Evolutionary conservation across 2,888 invertebrate species (phyloP), one percentile per base, ranked within the genome.

Genomic region (Itoplectis maculator): DNA sequence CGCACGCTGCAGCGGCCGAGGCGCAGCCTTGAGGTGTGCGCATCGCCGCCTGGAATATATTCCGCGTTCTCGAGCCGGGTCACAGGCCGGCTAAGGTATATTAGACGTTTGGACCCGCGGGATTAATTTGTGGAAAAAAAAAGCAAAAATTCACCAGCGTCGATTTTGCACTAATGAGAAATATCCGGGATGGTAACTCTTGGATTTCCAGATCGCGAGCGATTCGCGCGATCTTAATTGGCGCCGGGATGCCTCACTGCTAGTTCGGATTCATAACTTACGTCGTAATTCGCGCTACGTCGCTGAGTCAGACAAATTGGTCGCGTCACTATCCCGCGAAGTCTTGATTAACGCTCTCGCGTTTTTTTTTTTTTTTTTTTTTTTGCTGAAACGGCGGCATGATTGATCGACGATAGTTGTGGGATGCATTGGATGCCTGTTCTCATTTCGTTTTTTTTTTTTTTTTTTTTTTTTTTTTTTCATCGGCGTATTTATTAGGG

Each of bases 21-120:
- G 47, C n/a, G n/a, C 76, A 59, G 47, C 68, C 68, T 76, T 76
- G 47, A 76, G 68, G 35, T 66, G 15, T 40, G 69, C 54, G 23
- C 51, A 69, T 69, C 51, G 54, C 3, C 69, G 40, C 51, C 54
- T 69, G 40, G 40, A 5, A 2, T 5, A 54, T 69, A 69, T 69
- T 69, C 69, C 69, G 54, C 69, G 69, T 69, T 69, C 69, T 54
- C 49, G 18, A 68, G 68, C 47, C 29, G 35, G n/a, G n/a, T n/a
- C n/a, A n/a, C n/a, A n/a, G n/a, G n/a, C n/a, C n/a, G n/a, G n/a
- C n/a, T n/a, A n/a, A n/a, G n/a, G n/a, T n/a, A n/a, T n/a, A n/a
- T n/a, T n/a, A n/a, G n/a, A n/a, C n/a, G n/a, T n/a, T n/a, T n/a
- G n/a, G n/a, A n/a, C n/a, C n/a, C n/a, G n/a, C n/a, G n/a, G n/a